phyloP scores from a whole-genome alignment of 1,140 invertebrate species.

The Brachionus angularis region DNA sequence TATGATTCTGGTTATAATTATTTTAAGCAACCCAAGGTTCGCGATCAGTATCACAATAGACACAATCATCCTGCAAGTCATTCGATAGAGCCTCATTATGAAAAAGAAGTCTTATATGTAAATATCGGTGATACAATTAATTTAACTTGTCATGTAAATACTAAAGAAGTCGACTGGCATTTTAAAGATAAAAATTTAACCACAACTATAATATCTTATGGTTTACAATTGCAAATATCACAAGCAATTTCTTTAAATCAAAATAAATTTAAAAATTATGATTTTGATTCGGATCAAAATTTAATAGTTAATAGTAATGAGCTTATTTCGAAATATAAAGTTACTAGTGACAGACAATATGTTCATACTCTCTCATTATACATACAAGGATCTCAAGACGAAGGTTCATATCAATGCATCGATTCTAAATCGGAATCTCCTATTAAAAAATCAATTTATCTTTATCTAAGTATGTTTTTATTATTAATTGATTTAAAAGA shows the following conservation, averaged over 20 bases:
- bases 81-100: background rate
- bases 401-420: conserved; percentile 36
- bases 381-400: conserved; percentile 2
- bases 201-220: conserved; percentile 18
- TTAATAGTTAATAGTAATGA: background rate
- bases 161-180: conserved; percentile 36
- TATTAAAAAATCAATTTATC: conserved; percentile 28
- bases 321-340: conserved; percentile 9
- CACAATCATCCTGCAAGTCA: background rate
- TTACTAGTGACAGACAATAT: conserved; percentile 19
- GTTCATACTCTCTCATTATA: conserved; percentile 14
- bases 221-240: conserved; percentile 1
- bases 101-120: conserved; percentile 18
- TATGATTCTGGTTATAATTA: background rate
- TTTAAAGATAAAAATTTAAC: conserved; percentile 28
- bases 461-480: conserved; percentile 29
- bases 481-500: background rate
- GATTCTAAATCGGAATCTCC: conserved; percentile 36
- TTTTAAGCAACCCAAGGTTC: conserved; percentile 7
- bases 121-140: conserved; percentile 26
- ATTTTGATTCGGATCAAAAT: background rate
- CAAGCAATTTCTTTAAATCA: background rate
- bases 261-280: background rate
- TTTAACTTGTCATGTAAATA: conserved; percentile 22
- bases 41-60: background rate